Base-by-base conservation (phyloP, 2,797 vertebrate species). In the Takifugu ocellatus region DNA sequence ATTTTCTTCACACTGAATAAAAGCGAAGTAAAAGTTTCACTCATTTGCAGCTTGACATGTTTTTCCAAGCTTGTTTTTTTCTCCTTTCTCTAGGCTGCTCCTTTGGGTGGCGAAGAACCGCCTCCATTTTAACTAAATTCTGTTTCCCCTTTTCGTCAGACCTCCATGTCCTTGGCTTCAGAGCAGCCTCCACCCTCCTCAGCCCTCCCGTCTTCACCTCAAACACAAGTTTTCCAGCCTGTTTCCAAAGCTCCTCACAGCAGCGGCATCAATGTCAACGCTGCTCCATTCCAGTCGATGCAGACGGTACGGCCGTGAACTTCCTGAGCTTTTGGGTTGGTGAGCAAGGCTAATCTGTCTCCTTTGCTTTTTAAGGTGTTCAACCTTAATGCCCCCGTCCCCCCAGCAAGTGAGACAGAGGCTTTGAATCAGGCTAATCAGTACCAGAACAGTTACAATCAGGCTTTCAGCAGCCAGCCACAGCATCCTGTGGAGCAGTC, bases 271-370 rank as follows among this genome's bases (percentile, higher is more conserved):
- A 99, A 99, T 61, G 96, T 98, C 81, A 99, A 98, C 42, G 97
- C 97, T 66, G 96, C 96, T 87, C 97, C 97, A 93, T 99, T 99
- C 96, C 96, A 98, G 17, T 99, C 96, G 84, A 98, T 99, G 96
- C 97, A 99, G 70, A 97, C 96, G 79, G 97, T 99, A 90, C 89
- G 82, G 17, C 53, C 15, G 7, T 26, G 54, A 25, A 21, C 46
- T 5, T 59, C 1, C 15, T 17, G 15, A 44, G 43, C 8, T 3
- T 14, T 39, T 12, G 36, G 36, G 12, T 39, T 14, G 12, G 36
- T 12, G 11, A 12, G 14, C 36, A 12, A 39, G 36, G 10, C 36
- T 14, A 79, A 81, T 72, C 61, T 63, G 25, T 44, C 49, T 79
- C 81, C 69, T 84, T 63, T 31, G 36, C 50, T 56, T 59, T 50